Base-by-base conservation (phyloP, 2,888 invertebrate genomes). In the Stenurella melanura region DNA sequence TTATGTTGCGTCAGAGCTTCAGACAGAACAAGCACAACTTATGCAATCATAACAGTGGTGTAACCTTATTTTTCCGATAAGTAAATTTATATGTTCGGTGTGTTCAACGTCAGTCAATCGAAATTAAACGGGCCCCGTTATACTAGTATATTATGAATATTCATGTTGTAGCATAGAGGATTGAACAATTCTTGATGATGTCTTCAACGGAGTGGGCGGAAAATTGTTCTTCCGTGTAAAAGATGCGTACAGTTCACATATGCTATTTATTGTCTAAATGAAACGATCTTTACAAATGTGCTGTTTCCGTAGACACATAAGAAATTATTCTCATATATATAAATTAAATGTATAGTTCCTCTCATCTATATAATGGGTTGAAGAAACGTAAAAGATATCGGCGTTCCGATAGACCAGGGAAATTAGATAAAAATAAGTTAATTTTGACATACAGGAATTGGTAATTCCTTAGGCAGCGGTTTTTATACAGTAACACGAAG, bases 1-100 rank as follows among this genome's bases (percentile, higher is more conserved):
- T 72, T 63, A 26, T 19, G 63, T 72, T 72, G 74, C 78, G 75
- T 68, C 67, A 73, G 75, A 76, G 76, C 81, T 72, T 71, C 72
- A 79, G 73, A 67, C 75, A 75, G 66, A 80, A 80, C 68, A 75
- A 61, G 56, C 56, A 72, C 58, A 73, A 42, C 63, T 72, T 72
- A 72, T 54, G 72, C 72, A 72, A 72, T 63, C 61, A n/a, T 4
- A 63, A 72, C 63, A 56, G 54, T 50, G 63, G 34, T 72, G 63
- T 54, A 72, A 54, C 54, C 18, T 61, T 50, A 54, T 72, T 63
- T 60, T 72, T 61, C 18, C 38, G 17, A 57, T 21, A 42, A 15
- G 57, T 69, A 38, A 57, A 68, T 60, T 60, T 71, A 60, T 71
- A 26, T 61, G 42, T 61, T 58, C 61, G 21, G 21, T 38, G 42